Evolutionary conservation across 2,113 vertebrate genomes (phyloP).

Genomic region (Triplophysa tibetana): DNA sequence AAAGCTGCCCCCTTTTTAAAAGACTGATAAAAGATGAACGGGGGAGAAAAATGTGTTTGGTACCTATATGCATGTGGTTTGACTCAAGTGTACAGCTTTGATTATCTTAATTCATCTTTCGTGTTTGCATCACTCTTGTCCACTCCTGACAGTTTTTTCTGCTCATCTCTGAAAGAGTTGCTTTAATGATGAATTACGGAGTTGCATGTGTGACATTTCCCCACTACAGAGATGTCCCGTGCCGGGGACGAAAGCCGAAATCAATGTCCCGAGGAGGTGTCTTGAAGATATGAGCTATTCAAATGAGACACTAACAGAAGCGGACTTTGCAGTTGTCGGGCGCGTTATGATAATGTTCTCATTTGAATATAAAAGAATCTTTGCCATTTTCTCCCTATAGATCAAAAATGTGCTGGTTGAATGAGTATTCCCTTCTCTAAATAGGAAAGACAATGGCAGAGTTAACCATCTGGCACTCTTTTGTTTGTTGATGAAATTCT

Average conservation of each 20-base stretch:
- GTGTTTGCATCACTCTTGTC: constrained; percentile 72
- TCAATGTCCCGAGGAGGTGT: constrained; percentile 69
- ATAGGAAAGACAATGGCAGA: constrained; percentile 77
- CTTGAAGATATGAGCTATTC: constrained; percentile 82
- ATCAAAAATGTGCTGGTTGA: constrained; percentile 68
- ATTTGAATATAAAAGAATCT: constrained; percentile 81
- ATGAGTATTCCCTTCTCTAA: constrained; percentile 65
- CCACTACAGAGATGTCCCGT: constrained; percentile 71
- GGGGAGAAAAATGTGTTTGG: constrained; percentile 41
- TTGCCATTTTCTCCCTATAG: constrained; percentile 62
- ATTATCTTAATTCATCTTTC: constrained; percentile 70
- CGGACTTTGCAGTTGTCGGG: constrained; percentile 70
- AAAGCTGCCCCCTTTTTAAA: constrained; percentile 70
- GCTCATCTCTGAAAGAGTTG: constrained; percentile 65
- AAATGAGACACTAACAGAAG: constrained; percentile 77
- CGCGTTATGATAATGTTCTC: constrained; percentile 81
- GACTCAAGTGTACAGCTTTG: constrained; percentile 41
- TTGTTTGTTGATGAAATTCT: constrained; percentile 57
- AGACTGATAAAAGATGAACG: constrained; percentile 54
- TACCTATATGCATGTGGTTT: constrained; percentile 57
- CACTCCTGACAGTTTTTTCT: constrained; percentile 69
- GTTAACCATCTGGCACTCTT: constrained; percentile 58
- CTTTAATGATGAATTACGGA: constrained; percentile 74
- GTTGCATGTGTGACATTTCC: constrained; percentile 67
- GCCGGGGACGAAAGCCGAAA: constrained; percentile 74